Evolutionary conservation across 2,888 invertebrate species (phyloP).

Genomic region (Dermolepida albohirtum): DNA sequence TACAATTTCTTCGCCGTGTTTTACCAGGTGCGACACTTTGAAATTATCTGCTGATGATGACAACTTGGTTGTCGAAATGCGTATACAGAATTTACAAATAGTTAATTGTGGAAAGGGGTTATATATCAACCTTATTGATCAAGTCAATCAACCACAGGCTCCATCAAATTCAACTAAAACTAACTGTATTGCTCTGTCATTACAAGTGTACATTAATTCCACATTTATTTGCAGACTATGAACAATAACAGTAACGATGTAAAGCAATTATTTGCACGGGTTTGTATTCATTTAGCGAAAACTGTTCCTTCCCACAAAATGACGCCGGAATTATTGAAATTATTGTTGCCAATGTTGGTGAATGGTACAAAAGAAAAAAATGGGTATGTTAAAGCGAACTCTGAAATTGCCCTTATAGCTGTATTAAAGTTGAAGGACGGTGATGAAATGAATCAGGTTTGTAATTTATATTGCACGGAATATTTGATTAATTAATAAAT

Average conservation of each 20-base stretch:
- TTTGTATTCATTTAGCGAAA: conserved; percentile 81
- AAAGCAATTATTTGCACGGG: conserved; percentile 89
- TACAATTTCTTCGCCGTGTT: too few relatives aligned
- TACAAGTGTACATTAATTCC: background rate
- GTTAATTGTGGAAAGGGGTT: too few relatives aligned
- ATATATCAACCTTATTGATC: too few relatives aligned
- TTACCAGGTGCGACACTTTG: too few relatives aligned
- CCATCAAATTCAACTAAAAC: too few relatives aligned
- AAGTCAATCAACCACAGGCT: too few relatives aligned
- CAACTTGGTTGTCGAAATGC: too few relatives aligned
- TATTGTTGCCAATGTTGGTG: conserved; percentile 89
- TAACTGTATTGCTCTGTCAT: background rate
- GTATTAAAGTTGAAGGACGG: conserved; percentile 84
- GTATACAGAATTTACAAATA: too few relatives aligned
- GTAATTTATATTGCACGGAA: too few relatives aligned
- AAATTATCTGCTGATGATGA: too few relatives aligned
- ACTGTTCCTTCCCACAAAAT: conserved; percentile 71
- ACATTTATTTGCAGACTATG: conserved; percentile 76
- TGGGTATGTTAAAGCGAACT: conserved; percentile 92
- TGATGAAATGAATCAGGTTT: conserved; percentile 78
- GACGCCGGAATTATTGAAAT: conserved; percentile 78
- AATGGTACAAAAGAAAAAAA: conserved; percentile 99
- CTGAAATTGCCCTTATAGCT: conserved; percentile 91
- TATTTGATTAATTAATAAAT: too few relatives aligned
- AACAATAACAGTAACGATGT: conserved; percentile 95